These are phyloP conservation scores for Penaeus indicus DNA, from an alignment of 1,140 invertebrate genomes.

Conservation along the genomic window DNA sequence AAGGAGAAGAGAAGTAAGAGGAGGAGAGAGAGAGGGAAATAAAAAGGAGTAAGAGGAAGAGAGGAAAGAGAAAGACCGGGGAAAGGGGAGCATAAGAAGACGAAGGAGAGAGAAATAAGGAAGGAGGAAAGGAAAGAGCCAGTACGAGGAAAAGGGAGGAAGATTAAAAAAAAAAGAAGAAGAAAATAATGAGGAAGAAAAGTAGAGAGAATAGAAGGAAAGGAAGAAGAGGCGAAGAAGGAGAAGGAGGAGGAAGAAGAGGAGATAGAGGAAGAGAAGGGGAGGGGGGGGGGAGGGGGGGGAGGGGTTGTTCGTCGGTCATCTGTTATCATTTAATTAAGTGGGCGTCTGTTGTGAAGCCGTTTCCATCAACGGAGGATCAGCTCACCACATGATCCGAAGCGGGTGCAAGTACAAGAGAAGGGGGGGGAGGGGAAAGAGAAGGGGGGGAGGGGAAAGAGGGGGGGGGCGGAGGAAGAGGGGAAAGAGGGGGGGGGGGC, in stretches of 20 bases:
- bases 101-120: too few relatives aligned
- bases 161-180: background rate
- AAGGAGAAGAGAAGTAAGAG: background rate
- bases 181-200: background rate
- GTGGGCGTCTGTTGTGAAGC: too few relatives aligned
- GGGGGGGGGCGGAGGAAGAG: background rate
- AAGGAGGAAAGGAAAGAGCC: too few relatives aligned
- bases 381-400: background rate
- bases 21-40: too few relatives aligned
- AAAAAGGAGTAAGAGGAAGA: too few relatives aligned
- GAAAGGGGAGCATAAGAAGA: too few relatives aligned
- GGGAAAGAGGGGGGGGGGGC: background rate
- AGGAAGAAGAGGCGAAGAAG: constrained; percentile 1
- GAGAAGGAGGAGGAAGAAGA: background rate
- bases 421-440: background rate
- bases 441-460: background rate
- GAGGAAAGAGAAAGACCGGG: too few relatives aligned
- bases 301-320: background rate
- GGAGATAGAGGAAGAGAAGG: background rate
- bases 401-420: too few relatives aligned
- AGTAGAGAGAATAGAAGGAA: background rate
- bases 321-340: too few relatives aligned
- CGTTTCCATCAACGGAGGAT: background rate
- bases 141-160: background rate
- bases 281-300: background rate